Evolutionary conservation across 2,113 vertebrate genomes (phyloP).

Genomic region (Brachyhypopomus gauderio): DNA sequence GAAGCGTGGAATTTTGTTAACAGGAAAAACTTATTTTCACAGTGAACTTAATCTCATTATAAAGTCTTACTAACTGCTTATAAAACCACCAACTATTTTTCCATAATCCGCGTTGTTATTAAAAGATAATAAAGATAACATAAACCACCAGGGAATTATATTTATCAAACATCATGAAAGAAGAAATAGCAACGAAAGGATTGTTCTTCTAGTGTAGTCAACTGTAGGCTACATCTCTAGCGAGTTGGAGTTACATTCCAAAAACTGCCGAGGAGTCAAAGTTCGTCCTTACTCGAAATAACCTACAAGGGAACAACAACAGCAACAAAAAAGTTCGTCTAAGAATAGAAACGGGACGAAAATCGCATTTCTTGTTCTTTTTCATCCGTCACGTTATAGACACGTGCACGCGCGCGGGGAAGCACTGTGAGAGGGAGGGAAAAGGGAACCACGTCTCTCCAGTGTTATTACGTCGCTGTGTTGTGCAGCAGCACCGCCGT

Average conservation of each 20-base stretch:
- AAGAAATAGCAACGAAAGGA: background rate
- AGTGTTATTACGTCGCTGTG: background rate
- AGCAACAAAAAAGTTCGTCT: slow-evolving; percentile 4
- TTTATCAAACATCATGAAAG: background rate
- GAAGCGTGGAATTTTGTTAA: no score
- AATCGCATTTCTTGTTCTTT: background rate
- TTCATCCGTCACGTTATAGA: background rate
- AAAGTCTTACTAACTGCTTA: background rate
- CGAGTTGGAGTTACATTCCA: no score
- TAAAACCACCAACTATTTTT: background rate
- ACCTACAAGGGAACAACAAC: background rate
- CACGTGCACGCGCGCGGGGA: background rate
- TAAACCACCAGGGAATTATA: background rate
- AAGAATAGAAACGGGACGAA: background rate
- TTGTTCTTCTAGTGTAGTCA: no score
- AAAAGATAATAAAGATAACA: slow-evolving; percentile 2
- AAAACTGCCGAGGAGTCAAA: no score
- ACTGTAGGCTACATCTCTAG: no score
- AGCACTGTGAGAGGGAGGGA: background rate
- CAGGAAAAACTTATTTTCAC: background rate
- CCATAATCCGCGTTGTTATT: background rate
- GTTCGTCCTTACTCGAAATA: background rate
- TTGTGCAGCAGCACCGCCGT: slow-evolving; percentile 2
- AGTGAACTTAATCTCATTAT: background rate
- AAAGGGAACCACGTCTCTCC: background rate